Percentiles rank a stretch among this genome's conserved stretches.
These are phyloP conservation scores for Spilogale gracilis DNA, from an alignment of 2,113 vertebrate species.

Conservation along the genomic window DNA sequence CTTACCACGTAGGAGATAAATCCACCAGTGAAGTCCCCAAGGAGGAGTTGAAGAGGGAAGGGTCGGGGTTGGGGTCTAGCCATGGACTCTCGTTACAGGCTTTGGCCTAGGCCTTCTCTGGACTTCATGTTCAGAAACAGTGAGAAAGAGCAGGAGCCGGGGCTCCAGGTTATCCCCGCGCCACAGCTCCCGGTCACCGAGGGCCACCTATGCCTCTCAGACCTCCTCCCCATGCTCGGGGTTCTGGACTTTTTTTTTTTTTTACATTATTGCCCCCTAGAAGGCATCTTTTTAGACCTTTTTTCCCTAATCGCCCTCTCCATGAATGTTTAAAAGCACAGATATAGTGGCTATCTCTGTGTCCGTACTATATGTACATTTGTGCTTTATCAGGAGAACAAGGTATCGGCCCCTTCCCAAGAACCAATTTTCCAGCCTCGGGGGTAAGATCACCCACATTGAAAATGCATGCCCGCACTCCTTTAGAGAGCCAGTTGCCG, in stretches of 20 bases:
- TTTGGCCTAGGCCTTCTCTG: not conserved
- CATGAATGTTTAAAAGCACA: not conserved
- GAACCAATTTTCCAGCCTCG: not conserved
- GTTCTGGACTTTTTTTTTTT: not conserved
- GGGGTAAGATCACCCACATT: accelerated
- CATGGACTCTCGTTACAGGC: not conserved
- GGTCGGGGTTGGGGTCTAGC: accelerated
- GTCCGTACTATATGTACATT: not conserved
- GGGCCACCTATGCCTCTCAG: accelerated
- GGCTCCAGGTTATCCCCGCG: no score
- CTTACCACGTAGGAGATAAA: accelerated
- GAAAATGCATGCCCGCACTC: not conserved
- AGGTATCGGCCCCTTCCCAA: not conserved
- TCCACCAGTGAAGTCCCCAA: not conserved
- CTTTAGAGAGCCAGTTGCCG: not conserved
- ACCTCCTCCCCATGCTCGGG: not conserved
- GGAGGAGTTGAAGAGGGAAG: not conserved
- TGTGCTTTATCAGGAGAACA: not conserved
- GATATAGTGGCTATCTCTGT: not conserved
- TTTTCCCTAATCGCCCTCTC: not conserved
- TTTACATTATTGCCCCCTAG: not conserved
- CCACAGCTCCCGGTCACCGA: not conserved
- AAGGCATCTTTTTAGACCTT: not conserved
- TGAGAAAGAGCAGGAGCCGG: not conserved
- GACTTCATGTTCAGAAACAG: not conserved